Base-by-base conservation (phyloP, 2,113 vertebrate genomes). In the Pachycephala philippinensis region DNA sequence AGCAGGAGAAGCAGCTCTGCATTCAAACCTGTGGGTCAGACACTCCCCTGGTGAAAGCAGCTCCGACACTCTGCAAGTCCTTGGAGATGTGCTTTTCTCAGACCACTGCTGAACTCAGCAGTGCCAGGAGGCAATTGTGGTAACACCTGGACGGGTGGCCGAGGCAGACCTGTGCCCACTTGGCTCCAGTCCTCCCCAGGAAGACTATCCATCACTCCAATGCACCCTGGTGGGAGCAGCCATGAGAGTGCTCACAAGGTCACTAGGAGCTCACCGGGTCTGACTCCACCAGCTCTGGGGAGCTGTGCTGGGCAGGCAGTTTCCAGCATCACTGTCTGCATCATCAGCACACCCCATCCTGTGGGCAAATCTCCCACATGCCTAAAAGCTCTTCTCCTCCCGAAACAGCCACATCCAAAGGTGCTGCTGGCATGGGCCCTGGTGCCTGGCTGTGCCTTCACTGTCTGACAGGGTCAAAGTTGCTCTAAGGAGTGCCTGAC, bases 31-130 rank as follows among this genome's bases (percentile, higher is more conserved):
- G 0, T 31, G 69, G 71, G 53, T 45, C 33, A 65, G 68, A 83
- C 28, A 31, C 27, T n/a, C 60, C 37, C 37, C 54, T 30, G 18
- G 40, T 40, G n/a, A 85, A 83, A 63, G n/a, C 4, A 4, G 53
- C 26, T 75, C 77, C 35, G 31, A 74, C 13, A 30, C 24, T 27
- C 39, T 28, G 21, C 5, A 7, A 49, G 61, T 79, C 49, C 60
- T n/a, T 0, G 0, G 33, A 47, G 42, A 81, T n/a, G 26, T n/a
- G 40, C 52, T 81, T 57, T 40, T 49, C 64, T 63, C 0, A 0
- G 30, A 50, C 24, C 19, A 20, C 13, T 0, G 24, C 68, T 75
- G 79, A 92, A 52, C 40, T 83, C 89, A 68, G 59, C 24, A 47
- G 44, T 23, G 11, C 26, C 2, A 2, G 31, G 10, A 3, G 0